These are phyloP conservation scores for Drosophila parvula DNA, from an alignment of 1,140 invertebrate species.

Conservation along the genomic window DNA sequence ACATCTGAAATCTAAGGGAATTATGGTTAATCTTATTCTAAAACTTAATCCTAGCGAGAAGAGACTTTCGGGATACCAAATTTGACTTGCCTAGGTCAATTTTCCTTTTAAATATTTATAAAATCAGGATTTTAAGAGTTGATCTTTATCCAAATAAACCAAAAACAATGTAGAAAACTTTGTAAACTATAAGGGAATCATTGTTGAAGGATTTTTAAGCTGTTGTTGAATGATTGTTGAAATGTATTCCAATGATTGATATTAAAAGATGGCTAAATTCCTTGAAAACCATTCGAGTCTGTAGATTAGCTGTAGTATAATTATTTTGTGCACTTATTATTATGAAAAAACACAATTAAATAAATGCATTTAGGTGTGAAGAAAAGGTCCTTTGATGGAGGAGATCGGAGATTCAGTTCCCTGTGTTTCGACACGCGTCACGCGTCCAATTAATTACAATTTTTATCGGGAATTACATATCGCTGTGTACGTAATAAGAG, in stretches of 20 bases:
- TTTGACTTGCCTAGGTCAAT: not conserved
- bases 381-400: too few relatives aligned
- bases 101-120: not conserved
- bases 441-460: constrained; percentile 66
- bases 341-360: too few relatives aligned
- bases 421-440: constrained; percentile 1
- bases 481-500: constrained; percentile 38
- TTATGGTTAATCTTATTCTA: not conserved
- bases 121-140: too few relatives aligned
- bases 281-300: not conserved
- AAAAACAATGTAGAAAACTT: not conserved
- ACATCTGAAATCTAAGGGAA: not conserved
- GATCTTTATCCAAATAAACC: not conserved
- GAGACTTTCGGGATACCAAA: not conserved
- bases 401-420: too few relatives aligned
- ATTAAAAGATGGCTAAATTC: not conserved
- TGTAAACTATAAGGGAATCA: not conserved
- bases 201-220: not conserved
- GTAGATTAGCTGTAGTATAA: too few relatives aligned
- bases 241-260: not conserved
- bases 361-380: too few relatives aligned
- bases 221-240: not conserved
- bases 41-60: not conserved
- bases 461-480: constrained; percentile 65
- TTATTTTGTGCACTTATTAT: too few relatives aligned